Evolutionary conservation across 1,140 invertebrate species (phyloP).

Genomic region (Arion vulgaris): DNA sequence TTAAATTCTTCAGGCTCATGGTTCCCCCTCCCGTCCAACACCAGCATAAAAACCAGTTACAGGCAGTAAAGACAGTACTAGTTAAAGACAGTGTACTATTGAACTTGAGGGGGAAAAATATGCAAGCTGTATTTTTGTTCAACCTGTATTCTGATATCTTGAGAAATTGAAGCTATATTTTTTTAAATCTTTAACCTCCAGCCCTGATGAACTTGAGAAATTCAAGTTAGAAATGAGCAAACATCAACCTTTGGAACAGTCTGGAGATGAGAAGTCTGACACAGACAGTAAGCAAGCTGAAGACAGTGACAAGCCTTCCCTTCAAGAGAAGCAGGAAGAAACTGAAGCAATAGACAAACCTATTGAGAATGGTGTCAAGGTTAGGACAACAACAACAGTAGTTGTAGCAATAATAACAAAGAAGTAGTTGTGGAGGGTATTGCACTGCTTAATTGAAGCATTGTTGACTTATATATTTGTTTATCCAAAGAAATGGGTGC

Average conservation of each 20-base stretch:
- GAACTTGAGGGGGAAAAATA: no score
- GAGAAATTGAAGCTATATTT: no score
- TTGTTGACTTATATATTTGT: neutral
- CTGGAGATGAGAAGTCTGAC: constrained; percentile 13
- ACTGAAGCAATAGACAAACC: neutral
- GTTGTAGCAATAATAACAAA: neutral
- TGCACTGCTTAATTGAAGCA: constrained; percentile 3
- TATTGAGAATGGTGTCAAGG: neutral
- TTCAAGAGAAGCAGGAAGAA: constrained; percentile 1
- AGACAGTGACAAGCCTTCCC: neutral
- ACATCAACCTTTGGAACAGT: constrained; percentile 34
- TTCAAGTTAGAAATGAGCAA: constrained; percentile 55
- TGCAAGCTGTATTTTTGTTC: no score
- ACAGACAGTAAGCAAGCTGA: neutral
- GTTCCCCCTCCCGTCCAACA: no score
- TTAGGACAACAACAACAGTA: constrained; percentile 10
- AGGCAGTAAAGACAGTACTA: no score
- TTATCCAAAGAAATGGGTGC: neutral
- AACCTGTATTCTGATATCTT: no score
- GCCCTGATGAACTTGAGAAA: constrained; percentile 65
- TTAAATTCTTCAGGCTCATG: no score
- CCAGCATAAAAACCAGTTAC: no score
- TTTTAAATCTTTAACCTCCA: constrained; percentile 28
- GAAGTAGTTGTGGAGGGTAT: constrained; percentile 27
- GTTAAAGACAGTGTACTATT: no score